Percentiles rank a stretch among this genome's conserved stretches.
Conservation (phyloP, 1,140 invertebrate genomes). For the Kradibia gibbosae region DNA sequence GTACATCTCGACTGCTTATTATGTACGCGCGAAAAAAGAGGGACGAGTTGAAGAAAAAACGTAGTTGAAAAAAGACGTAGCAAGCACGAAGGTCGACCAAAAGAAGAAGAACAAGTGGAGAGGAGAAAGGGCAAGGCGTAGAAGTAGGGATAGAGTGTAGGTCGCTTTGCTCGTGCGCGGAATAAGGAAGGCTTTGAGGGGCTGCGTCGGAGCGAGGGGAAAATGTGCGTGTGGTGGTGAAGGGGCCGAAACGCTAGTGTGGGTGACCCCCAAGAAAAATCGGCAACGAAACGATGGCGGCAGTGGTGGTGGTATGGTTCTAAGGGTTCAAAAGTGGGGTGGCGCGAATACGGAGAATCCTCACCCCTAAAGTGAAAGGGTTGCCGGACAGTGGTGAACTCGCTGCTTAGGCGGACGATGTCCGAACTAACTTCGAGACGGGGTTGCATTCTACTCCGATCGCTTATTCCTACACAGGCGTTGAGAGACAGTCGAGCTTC, state of each 20-base stretch:
- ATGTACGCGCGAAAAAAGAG: slow-evolving; percentile 20
- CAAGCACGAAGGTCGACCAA: slow-evolving; percentile 46
- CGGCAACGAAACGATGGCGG: slow-evolving; percentile 33
- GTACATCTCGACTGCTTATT: slow-evolving; percentile 16
- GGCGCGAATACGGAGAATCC: slow-evolving; percentile 40
- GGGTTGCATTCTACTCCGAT: background rate
- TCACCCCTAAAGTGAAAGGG: slow-evolving; percentile 55
- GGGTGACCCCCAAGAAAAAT: slow-evolving; percentile 50
- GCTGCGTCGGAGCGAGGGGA: slow-evolving; percentile 26
- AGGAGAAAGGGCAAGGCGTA: slow-evolving; percentile 35
- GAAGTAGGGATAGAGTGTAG: slow-evolving; percentile 17
- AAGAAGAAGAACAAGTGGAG: background rate
- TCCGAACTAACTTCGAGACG: slow-evolving; percentile 63
- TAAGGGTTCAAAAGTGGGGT: slow-evolving; percentile 47
- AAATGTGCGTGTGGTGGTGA: slow-evolving; percentile 56
- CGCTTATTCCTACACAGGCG: background rate
- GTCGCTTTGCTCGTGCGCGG: slow-evolving; percentile 40
- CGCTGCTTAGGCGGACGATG: slow-evolving; percentile 66
- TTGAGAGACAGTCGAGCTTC: background rate
- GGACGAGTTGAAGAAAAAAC: background rate
- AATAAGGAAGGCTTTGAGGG: slow-evolving; percentile 17
- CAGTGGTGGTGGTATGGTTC: slow-evolving; percentile 46
- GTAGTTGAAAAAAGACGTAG: background rate
- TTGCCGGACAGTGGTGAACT: slow-evolving; percentile 73
- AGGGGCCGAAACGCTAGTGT: slow-evolving; percentile 52